Evolutionary conservation across 2,888 invertebrate genomes (phyloP), one percentile per base, ranked within the genome.

Genomic region (Sinhomidia bicolor): DNA sequence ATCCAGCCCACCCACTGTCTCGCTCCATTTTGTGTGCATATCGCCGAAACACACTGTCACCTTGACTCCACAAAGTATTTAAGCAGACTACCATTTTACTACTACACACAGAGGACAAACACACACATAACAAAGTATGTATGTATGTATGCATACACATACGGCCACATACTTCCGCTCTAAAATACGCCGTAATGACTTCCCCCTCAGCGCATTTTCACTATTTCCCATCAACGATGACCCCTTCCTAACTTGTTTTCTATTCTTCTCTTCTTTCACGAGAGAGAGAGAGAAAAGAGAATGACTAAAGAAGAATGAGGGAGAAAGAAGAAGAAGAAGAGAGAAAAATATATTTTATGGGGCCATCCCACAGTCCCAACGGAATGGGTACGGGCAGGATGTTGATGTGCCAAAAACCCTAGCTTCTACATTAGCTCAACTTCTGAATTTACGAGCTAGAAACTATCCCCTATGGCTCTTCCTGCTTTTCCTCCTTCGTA

Each of bases 151-250:
- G 51, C 57, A 76, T 14, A 76, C n/a, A 76, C 32, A 82, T 20
- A 36, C 36, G 62, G 62, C 47, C 79, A 81, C 85, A 88, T 79
- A 88, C 89, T 89, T 90, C 85, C 84, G 90, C 81, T 82, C 88
- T 90, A 88, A 90, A 90, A 88, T 88, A 85, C 84, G 60, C 76
- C 68, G 85, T 90, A 89, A 89, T 89, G 89, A 81, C 88, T 80
- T 85, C 84, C 76, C 81, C 82, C 85, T 84, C 74, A 60, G 81
- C 81, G 81, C 88, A 74, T 88, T 85, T 85, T 71, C 82, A 76
- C 79, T 74, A 71, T 65, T 74, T 26, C 86, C 74, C 76, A 78
- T 76, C 62, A 76, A 62, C 62, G 14, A 74, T 60, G 47, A 10
- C 32, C 47, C 29, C 54, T 74, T 88, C 29, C 79, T 84, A 65